phyloP scores from a whole-genome alignment of 2,888 invertebrate genomes.

The Agrypnus murinus region DNA sequence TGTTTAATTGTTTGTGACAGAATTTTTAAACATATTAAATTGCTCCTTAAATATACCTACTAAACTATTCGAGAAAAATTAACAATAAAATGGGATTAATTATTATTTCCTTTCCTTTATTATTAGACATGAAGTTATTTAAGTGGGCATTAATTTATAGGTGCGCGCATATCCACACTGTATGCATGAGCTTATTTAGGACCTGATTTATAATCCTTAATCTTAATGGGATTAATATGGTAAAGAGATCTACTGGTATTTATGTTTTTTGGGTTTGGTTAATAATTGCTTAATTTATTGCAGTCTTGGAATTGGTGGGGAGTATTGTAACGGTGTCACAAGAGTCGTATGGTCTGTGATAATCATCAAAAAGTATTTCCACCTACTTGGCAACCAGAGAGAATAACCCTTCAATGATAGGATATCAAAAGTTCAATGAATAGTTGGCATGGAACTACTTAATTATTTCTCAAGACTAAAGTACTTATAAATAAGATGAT shows the following conservation, averaged over 20 bases:
- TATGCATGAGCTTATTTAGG: too few species aligned
- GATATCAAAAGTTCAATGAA: too few species aligned
- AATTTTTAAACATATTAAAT: slow-evolving; percentile 46
- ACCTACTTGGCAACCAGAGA: too few species aligned
- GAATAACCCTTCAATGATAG: too few species aligned
- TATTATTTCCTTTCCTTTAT: slow-evolving; percentile 46
- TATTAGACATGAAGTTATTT: slow-evolving; percentile 13
- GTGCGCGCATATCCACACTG: background rate
- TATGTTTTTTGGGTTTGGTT: slow-evolving; percentile 16
- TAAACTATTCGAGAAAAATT: slow-evolving; percentile 39
- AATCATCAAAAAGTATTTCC: too few species aligned
- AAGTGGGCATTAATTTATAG: slow-evolving; percentile 37
- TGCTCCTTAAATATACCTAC: slow-evolving; percentile 43
- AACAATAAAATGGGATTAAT: slow-evolving; percentile 44
- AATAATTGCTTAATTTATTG: slow-evolving; percentile 14
- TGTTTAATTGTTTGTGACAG: slow-evolving; percentile 55
- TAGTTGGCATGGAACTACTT: too few species aligned
- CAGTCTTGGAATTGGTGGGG: background rate
- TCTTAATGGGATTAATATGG: background rate
- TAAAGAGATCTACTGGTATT: slow-evolving; percentile 5
- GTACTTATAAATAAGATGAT: too few species aligned
- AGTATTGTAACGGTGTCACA: too few species aligned
- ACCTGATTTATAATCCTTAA: slow-evolving; percentile 8
- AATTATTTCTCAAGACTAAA: too few species aligned
- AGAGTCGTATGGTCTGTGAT: too few species aligned